Conservation (phyloP, 2,113 vertebrate genomes). For the Vombatus ursinus region DNA sequence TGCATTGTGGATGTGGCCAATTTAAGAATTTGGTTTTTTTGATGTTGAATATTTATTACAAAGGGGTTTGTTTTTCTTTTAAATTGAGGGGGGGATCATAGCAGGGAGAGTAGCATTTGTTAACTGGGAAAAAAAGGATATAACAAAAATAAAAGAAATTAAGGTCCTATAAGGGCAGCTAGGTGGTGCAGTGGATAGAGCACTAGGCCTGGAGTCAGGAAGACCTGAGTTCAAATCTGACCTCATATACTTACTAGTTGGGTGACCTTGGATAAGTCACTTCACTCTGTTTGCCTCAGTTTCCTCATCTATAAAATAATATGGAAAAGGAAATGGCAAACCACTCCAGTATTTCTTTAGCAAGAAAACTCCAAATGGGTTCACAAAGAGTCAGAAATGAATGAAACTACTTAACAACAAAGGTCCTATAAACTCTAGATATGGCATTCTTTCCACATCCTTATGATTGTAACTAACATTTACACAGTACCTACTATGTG, state of each 20-base stretch:
- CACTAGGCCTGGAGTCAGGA: too few species aligned
- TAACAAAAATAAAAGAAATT: background rate
- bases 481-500: background rate
- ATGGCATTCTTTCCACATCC: background rate
- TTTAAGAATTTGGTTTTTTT: background rate
- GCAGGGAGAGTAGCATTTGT: background rate
- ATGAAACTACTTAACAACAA: background rate
- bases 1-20: background rate
- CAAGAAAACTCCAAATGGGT: too few species aligned
- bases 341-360: too few species aligned
- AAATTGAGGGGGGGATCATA: background rate
- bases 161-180: background rate
- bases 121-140: background rate
- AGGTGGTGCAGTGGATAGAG: too few species aligned
- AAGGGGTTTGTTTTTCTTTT: background rate
- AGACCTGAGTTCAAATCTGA: too few species aligned
- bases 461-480: background rate
- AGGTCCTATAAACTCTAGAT: background rate
- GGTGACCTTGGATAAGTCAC: background rate
- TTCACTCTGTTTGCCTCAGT: background rate
- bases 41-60: background rate
- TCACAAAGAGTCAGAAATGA: too few species aligned
- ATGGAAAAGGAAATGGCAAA: too few species aligned
- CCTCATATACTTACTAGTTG: too few species aligned
- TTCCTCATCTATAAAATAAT: too few species aligned